A percentile compares a stretch with the other conserved stretches of the same genome.
Conservation (phyloP, 2,888 invertebrate genomes). For the Cheilosia urbana region DNA sequence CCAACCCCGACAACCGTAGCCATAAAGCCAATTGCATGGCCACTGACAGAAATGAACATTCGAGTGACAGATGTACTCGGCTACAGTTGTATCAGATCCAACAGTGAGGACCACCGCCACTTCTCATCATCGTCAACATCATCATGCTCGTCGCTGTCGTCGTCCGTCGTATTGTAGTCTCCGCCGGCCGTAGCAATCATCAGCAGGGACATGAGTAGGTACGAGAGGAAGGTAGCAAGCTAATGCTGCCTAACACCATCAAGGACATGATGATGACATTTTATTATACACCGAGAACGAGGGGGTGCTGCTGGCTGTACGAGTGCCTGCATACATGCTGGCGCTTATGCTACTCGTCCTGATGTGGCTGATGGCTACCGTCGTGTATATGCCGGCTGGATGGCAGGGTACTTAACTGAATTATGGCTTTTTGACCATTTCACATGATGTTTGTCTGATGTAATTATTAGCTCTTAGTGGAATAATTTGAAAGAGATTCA, state of each 20-base stretch:
- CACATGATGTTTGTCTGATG: conserved; percentile 77
- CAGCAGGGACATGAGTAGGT: conserved; percentile 36
- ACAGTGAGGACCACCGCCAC: conserved; percentile 60
- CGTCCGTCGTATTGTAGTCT: conserved; percentile 16
- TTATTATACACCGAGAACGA: conserved; percentile 52
- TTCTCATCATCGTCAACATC: conserved; percentile 56
- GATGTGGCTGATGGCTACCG: conserved; percentile 21
- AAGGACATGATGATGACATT: conserved; percentile 75
- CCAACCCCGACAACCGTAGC: conserved; percentile 55
- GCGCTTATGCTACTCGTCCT: conserved; percentile 27
- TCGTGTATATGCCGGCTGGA: conserved; percentile 21
- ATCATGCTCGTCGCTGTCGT: conserved; percentile 29
- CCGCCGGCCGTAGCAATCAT: conserved; percentile 49
- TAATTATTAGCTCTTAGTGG: conserved; percentile 76
- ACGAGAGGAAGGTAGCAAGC: conserved; percentile 49
- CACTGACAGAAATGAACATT: conserved; percentile 75
- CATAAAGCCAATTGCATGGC: conserved; percentile 73
- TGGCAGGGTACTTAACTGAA: conserved; percentile 76
- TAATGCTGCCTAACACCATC: conserved; percentile 71
- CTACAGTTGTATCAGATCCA: conserved; percentile 71
- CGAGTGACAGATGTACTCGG: conserved; percentile 73
- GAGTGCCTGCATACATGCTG: conserved; percentile 26
- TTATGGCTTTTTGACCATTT: conserved; percentile 78
- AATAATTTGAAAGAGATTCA: conserved; percentile 61
- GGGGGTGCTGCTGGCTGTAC: conserved; percentile 25